A percentile compares a stretch with the other conserved stretches of the same genome.
phyloP scores from a whole-genome alignment of 2,888 invertebrate species.

The Agrotis clavis region DNA sequence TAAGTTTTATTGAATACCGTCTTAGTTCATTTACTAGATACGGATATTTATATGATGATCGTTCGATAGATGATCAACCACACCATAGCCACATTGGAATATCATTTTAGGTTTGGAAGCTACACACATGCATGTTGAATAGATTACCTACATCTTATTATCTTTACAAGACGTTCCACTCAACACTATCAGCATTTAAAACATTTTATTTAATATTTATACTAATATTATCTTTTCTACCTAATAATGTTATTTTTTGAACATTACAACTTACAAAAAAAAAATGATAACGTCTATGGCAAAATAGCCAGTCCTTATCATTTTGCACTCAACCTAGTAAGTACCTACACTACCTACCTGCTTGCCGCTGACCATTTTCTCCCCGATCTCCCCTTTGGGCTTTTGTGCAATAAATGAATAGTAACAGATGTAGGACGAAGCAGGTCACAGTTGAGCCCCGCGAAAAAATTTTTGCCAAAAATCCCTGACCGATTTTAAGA shows the following conservation, averaged over 20 bases:
- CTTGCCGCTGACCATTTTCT: slow-evolving; percentile 4
- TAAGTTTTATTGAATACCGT: slow-evolving; percentile 69
- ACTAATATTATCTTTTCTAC: too few species aligned
- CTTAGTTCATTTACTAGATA: slow-evolving; percentile 58
- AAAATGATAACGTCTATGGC: too few species aligned
- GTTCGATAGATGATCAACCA: slow-evolving; percentile 20
- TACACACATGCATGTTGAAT: slow-evolving; percentile 20
- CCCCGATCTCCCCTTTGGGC: slow-evolving; percentile 28
- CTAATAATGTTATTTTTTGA: too few species aligned
- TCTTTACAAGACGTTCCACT: slow-evolving; percentile 17
- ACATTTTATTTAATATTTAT: too few species aligned
- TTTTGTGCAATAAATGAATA: slow-evolving; percentile 19
- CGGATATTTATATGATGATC: slow-evolving; percentile 43
- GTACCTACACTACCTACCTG: too few species aligned
- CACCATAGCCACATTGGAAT: slow-evolving; percentile 13
- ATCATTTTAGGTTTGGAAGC: slow-evolving; percentile 14
- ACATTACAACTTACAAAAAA: too few species aligned
- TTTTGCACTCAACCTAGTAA: too few species aligned
- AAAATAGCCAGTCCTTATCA: too few species aligned
- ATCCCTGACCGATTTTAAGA: too few species aligned
- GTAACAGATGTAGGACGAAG: slow-evolving; percentile 26
- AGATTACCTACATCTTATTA: slow-evolving; percentile 18
- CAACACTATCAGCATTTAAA: slow-evolving; percentile 17
- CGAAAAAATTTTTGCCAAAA: too few species aligned
- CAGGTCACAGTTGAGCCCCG: slow-evolving; percentile 39